phyloP scores from a whole-genome alignment of 2,797 vertebrate species.

The Helostoma temminkii region DNA sequence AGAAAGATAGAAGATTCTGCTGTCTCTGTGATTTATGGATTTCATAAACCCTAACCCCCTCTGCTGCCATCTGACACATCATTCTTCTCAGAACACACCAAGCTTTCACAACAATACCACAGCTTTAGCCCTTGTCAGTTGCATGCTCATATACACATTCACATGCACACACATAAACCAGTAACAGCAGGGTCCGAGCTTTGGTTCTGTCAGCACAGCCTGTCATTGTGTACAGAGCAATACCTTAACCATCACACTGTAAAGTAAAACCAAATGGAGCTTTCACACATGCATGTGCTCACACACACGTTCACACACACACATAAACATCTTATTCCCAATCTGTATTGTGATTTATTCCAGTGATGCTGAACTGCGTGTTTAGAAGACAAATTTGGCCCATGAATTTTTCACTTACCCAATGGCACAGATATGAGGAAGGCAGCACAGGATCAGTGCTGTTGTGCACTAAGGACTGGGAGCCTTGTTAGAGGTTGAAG shows the following conservation, averaged over 20 bases:
- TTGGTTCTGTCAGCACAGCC: conserved; percentile 68
- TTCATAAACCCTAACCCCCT: conserved; percentile 86
- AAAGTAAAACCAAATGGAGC: conserved; percentile 65
- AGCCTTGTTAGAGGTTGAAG: conserved; percentile 60
- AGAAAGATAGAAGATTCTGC: conserved; percentile 66
- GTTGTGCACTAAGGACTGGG: conserved; percentile 25
- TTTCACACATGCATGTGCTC: conserved; percentile 26
- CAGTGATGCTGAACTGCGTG: conserved; percentile 41
- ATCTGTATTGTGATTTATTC: conserved; percentile 53
- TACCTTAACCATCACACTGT: conserved; percentile 67
- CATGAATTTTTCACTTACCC: conserved; percentile 48
- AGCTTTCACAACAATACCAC: conserved; percentile 72
- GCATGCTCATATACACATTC: conserved; percentile 23
- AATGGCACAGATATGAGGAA: conserved; percentile 44
- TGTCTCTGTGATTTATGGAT: conserved; percentile 87
- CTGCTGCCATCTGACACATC: conserved; percentile 80
- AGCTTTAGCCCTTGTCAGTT: conserved; percentile 68
- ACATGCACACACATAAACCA: conserved; percentile 15
- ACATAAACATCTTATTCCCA: conserved; percentile 39
- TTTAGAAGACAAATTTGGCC: conserved; percentile 44
- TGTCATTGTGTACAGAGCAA: conserved; percentile 67
- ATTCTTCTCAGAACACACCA: conserved; percentile 75
- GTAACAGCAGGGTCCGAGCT: conserved; percentile 71
- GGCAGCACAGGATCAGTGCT: conserved; percentile 37
- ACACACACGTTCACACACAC: conserved; percentile 18